Conservation (phyloP, 2,888 invertebrate genomes). For the Branchipolynoe longqiensis region DNA sequence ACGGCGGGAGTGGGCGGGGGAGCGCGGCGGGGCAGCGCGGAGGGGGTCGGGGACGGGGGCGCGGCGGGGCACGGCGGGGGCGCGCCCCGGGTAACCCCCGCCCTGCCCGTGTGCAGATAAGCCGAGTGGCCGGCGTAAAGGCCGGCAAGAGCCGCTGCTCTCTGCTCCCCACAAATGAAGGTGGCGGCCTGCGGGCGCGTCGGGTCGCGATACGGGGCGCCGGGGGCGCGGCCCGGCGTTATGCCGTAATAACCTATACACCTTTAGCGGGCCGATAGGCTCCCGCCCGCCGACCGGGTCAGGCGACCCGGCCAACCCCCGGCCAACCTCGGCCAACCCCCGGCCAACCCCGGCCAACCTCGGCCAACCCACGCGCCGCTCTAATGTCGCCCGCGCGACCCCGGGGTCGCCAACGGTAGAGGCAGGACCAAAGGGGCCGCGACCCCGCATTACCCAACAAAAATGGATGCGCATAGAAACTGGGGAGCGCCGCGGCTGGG, state of each 20-base stretch:
- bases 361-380: neutral
- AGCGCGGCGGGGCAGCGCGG: neutral
- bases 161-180: slow-evolving; percentile 55
- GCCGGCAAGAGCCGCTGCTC: slow-evolving; percentile 47
- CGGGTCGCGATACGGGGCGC: slow-evolving; percentile 53
- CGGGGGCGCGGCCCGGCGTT: slow-evolving; percentile 36
- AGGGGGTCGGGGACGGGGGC: neutral
- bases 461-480: no score
- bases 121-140: slow-evolving; percentile 11
- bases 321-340: no score
- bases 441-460: slow-evolving; percentile 54
- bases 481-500: no score
- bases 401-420: slow-evolving; percentile 26
- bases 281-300: slow-evolving; percentile 1
- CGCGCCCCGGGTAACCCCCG: slow-evolving; percentile 15
- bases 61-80: neutral
- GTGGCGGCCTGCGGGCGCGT: slow-evolving; percentile 23
- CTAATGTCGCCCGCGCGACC: slow-evolving; percentile 34
- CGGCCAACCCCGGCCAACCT: neutral
- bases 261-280: slow-evolving; percentile 46
- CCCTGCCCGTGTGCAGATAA: slow-evolving; percentile 32
- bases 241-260: slow-evolving; percentile 54
- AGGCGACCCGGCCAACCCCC: slow-evolving; percentile 21
- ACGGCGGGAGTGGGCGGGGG: neutral
- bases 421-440: slow-evolving; percentile 20